Percentiles rank a stretch among this genome's conserved stretches.
Evolutionary conservation across 1,140 invertebrate genomes (phyloP).

Genomic region (Pogonomyrmex californicus): DNA sequence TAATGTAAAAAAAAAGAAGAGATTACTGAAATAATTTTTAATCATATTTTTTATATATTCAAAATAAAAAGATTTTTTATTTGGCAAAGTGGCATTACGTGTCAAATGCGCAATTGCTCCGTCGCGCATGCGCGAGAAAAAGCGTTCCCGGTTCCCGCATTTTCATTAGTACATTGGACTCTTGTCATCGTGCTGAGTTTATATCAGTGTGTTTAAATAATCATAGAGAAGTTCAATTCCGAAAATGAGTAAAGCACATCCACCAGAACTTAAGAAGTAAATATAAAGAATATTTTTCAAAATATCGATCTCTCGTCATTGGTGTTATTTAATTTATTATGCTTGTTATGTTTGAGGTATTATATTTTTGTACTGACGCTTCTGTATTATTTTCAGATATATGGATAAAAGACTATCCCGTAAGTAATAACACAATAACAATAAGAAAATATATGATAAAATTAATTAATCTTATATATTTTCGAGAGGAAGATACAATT

Average conservation of each 20-base stretch:
- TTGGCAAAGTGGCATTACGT: too few species aligned
- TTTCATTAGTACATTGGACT: too few species aligned
- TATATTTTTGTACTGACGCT: background rate
- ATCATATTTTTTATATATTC: too few species aligned
- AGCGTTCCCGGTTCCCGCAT: too few species aligned
- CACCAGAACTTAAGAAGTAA: conserved; percentile 95
- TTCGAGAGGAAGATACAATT: background rate
- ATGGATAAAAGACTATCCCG: conserved; percentile 94
- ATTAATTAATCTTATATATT: background rate
- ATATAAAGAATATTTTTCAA: conserved; percentile 78
- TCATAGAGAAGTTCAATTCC: background rate
- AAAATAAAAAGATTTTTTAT: too few species aligned
- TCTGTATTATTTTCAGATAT: conserved; percentile 88
- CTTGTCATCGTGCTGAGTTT: too few species aligned
- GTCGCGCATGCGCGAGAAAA: too few species aligned
- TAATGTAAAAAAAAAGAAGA: too few species aligned
- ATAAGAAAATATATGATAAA: background rate
- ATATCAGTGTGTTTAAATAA: background rate
- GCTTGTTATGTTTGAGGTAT: background rate
- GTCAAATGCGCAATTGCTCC: too few species aligned
- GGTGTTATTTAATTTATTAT: background rate
- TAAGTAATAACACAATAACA: conserved; percentile 80
- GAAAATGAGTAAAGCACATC: conserved; percentile 94
- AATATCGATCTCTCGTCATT: background rate
- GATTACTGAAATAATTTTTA: too few species aligned